These are phyloP conservation scores for Hydractinia symbiolongicarpus DNA, from an alignment of 30 jellyfish, hydroid and myxozoan species.

Conservation along the genomic window DNA sequence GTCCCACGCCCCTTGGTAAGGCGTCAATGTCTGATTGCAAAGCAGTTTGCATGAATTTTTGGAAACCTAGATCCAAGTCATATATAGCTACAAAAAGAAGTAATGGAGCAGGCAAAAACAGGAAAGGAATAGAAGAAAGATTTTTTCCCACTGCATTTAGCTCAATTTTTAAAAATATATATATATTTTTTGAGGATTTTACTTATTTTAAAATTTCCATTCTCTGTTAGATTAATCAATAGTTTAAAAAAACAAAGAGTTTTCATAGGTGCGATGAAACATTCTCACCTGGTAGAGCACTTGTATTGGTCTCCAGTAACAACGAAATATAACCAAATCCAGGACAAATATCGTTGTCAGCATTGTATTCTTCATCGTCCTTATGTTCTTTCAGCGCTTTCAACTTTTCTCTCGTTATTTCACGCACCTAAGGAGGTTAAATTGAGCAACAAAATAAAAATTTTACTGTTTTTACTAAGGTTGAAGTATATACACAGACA, in stretches of 20 bases:
- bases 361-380: conserved; percentile 41
- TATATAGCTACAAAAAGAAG: not conserved
- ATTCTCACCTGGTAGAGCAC: conserved; percentile 7
- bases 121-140: not conserved
- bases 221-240: too few species aligned
- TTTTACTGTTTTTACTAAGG: too few species aligned
- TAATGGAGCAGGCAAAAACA: not conserved
- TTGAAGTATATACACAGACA: too few species aligned
- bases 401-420: conserved; percentile 29
- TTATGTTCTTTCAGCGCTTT: conserved; percentile 30
- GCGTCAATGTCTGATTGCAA: conserved; percentile 58
- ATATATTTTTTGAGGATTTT: too few species aligned
- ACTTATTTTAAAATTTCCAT: too few species aligned
- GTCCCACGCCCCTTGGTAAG: conserved; percentile 77
- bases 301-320: conserved; percentile 31
- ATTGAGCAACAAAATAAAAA: too few species aligned
- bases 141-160: too few species aligned
- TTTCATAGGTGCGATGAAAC: too few species aligned
- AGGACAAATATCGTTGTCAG: conserved; percentile 38
- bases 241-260: too few species aligned
- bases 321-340: conserved; percentile 44
- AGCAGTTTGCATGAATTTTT: conserved; percentile 36
- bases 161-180: too few species aligned
- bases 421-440: conserved; percentile 25
- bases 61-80: conserved; percentile 32